These are phyloP conservation scores for Gadus macrocephalus DNA, from an alignment of 2,113 vertebrate genomes.

Conservation along the genomic window DNA sequence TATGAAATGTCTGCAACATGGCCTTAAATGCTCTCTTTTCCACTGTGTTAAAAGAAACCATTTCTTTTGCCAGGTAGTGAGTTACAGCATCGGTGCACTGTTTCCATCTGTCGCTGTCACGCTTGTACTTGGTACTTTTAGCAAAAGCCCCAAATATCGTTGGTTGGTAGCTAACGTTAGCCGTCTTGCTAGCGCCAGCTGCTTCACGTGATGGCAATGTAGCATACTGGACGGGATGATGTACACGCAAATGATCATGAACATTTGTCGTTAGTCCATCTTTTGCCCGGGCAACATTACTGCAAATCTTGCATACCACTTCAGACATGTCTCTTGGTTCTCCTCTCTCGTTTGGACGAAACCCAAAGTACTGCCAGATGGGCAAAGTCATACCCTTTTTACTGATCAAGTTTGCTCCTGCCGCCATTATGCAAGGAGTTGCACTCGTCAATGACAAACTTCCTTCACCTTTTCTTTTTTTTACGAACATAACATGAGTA, in stretches of 20 bases:
- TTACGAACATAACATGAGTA: no score
- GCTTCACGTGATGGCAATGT: neutral
- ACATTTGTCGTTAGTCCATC: neutral
- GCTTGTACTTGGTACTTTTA: neutral
- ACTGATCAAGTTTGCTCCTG: no score
- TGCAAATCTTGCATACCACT: conserved; percentile 3
- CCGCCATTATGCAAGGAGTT: no score
- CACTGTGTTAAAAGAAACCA: conserved; percentile 13
- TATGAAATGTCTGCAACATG: conserved; percentile 8
- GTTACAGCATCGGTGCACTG: conserved; percentile 19
- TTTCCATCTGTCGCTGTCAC: conserved; percentile 6
- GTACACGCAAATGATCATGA: neutral
- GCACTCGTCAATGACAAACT: no score
- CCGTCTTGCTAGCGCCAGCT: neutral
- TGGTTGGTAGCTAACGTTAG: neutral
- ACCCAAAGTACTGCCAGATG: conserved; percentile 9
- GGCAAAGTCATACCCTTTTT: conserved; percentile 8
- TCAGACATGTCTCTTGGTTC: neutral
- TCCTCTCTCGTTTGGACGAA: neutral
- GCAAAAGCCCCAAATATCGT: neutral
- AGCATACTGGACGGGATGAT: neutral
- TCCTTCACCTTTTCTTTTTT: no score
- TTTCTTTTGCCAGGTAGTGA: conserved; percentile 13
- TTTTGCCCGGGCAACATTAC: neutral
- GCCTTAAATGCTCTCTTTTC: conserved; percentile 12